Evolutionary conservation across 2,113 vertebrate species (phyloP), one percentile per base, ranked within the genome.

Genomic region (Balaeniceps rex): DNA sequence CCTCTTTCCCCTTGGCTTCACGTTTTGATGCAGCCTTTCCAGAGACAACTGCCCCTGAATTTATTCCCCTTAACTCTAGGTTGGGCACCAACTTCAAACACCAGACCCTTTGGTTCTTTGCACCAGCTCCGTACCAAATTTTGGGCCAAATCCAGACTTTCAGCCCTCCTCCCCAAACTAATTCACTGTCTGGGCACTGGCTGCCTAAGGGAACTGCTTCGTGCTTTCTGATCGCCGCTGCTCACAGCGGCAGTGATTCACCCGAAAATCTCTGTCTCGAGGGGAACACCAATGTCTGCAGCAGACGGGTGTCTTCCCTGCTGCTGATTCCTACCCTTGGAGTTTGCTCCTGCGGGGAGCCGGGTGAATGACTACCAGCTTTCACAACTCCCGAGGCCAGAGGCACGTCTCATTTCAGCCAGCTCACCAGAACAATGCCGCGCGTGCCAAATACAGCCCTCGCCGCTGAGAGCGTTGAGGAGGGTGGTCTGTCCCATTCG

Each of bases 31-130:
- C 13, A 69, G 54, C 16, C 19, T 76, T 90, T 87, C 58, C 78
- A 77, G 38, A 38, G 11, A 38, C 1, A 1, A n/a, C 74, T 6
- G 0, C 19, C 16, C 8, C 24, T 1, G 2, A 58, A 61, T 69
- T 86, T 80, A 61, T 60, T 66, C 11, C 21, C 22, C 38, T 16
- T 57, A 40, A 77, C 34, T 80, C 12, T 3, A 9, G 10, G 19
- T 7, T 6, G 4, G 60, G 19, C 24, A 77, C 5, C 1, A 3
- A 2, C 36, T n/a, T 87, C 31, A 52, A 88, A 72, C 36, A 75
- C 15, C 12, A 83, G 77, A 72, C 6, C 7, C 14, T 78, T 54
- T 69, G 40, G 31, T 82, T 94, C 47, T 88, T 42, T 71, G 33
- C 64, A 65, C 25, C 36, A 88, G 13, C 16, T 75, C 38, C 5